A percentile compares a stretch with the other conserved stretches of the same genome.
phyloP scores from a whole-genome alignment of 2,888 invertebrate genomes.

The Caenorhabditis becei region DNA sequence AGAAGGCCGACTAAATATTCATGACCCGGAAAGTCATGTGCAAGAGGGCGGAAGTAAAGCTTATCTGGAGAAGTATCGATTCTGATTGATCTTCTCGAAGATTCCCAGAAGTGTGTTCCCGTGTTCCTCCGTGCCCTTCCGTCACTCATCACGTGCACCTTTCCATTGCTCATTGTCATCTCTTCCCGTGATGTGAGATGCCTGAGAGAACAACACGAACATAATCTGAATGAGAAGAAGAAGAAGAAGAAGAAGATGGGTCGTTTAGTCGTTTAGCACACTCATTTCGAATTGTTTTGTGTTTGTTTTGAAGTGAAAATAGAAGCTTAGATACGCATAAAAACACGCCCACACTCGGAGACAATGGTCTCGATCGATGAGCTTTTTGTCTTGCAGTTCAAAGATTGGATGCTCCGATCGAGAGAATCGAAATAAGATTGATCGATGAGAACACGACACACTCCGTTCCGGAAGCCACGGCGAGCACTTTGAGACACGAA shows the following conservation, averaged over 20 bases:
- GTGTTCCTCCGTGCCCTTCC: constrained; percentile 2
- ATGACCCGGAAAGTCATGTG: too few relatives aligned
- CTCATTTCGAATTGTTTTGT: too few relatives aligned
- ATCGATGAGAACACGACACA: constrained; percentile 70
- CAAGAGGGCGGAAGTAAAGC: too few relatives aligned
- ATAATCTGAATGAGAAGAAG: background rate
- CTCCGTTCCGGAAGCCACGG: constrained; percentile 27
- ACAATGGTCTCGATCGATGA: constrained; percentile 1
- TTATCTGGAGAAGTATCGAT: too few relatives aligned
- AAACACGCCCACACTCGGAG: background rate
- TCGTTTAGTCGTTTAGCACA: background rate
- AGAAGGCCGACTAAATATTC: too few relatives aligned
- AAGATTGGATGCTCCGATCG: constrained; percentile 71
- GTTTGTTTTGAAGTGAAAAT: background rate
- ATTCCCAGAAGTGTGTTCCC: too few relatives aligned
- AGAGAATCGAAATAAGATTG: constrained; percentile 72
- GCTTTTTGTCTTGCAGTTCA: constrained; percentile 56
- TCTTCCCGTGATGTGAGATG: background rate
- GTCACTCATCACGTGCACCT: background rate
- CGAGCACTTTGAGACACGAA: background rate
- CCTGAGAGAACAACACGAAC: constrained; percentile 1
- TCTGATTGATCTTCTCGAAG: too few relatives aligned
- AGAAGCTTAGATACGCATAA: background rate
- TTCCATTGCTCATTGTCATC: background rate
- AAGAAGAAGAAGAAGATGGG: background rate